phyloP scores from a whole-genome alignment of 2,888 invertebrate species.

The Ischnus inquisitorius region DNA sequence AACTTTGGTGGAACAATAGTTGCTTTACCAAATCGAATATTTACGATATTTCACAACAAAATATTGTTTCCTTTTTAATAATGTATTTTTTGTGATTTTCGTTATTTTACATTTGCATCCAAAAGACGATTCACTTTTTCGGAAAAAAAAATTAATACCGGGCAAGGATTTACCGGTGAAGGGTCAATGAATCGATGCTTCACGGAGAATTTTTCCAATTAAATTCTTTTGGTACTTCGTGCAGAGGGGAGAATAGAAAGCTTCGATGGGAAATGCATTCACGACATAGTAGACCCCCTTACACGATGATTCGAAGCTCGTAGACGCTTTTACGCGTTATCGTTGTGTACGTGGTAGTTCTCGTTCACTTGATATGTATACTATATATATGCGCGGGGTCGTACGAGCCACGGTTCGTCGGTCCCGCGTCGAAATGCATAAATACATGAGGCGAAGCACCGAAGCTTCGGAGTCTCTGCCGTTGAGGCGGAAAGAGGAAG shows the following conservation, averaged over 20 bases:
- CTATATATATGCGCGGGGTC: slow-evolving; percentile 33
- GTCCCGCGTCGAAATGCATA: slow-evolving; percentile 80
- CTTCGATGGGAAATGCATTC: slow-evolving; percentile 59
- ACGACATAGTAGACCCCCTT: slow-evolving; percentile 58
- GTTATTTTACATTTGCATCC: background rate
- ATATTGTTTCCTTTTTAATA: no score
- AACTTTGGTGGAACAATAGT: background rate
- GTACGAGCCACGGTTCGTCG: slow-evolving; percentile 55
- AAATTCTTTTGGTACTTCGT: slow-evolving; percentile 31
- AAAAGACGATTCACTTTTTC: background rate
- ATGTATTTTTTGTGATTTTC: no score
- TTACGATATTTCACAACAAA: no score
- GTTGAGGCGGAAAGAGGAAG: slow-evolving; percentile 50
- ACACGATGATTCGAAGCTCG: slow-evolving; percentile 64
- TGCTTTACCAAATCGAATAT: no score
- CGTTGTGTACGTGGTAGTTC: slow-evolving; percentile 52
- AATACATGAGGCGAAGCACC: slow-evolving; percentile 82
- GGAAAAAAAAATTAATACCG: background rate
- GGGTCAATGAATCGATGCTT: slow-evolving; percentile 16
- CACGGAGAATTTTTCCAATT: slow-evolving; percentile 53
- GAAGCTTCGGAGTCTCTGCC: slow-evolving; percentile 39
- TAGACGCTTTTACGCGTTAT: slow-evolving; percentile 61
- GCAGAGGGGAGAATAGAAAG: slow-evolving; percentile 29
- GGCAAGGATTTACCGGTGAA: background rate
- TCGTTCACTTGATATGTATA: slow-evolving; percentile 39